Conservation (phyloP, 2,113 vertebrate species). For the Falcunculus frontatus region DNA sequence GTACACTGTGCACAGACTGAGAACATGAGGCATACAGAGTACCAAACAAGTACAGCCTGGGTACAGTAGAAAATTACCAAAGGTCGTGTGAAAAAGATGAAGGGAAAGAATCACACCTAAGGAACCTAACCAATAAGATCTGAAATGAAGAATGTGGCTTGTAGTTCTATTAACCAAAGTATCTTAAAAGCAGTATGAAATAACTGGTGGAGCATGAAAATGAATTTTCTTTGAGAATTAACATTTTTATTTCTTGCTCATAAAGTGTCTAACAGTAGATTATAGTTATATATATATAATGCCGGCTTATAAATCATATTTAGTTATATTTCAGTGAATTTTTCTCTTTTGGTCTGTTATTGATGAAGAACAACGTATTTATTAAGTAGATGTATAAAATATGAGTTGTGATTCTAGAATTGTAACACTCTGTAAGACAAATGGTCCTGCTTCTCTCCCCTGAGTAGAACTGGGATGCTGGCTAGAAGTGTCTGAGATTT, state of each 20-base stretch:
- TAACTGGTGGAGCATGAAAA: background rate
- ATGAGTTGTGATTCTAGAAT: background rate
- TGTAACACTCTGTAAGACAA: background rate
- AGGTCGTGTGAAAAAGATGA: background rate
- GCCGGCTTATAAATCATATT: background rate
- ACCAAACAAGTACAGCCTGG: background rate
- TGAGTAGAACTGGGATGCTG: background rate
- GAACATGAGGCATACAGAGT: background rate
- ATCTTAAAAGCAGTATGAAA: background rate
- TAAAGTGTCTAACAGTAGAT: background rate
- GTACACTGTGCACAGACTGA: background rate
- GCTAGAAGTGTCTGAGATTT: background rate
- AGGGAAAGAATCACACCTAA: background rate
- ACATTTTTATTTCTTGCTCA: background rate
- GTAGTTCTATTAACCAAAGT: background rate
- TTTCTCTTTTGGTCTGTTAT: background rate
- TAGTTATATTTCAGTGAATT: background rate
- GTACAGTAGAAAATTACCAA: background rate
- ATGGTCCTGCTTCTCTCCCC: background rate
- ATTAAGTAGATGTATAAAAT: background rate
- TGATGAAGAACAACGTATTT: background rate
- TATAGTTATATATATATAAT: background rate
- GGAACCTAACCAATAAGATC: background rate
- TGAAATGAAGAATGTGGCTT: background rate
- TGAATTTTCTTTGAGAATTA: background rate